Evolutionary conservation across 1,140 invertebrate species (phyloP), one percentile per base, ranked within the genome.

Genomic region (Camponotus pennsylvanicus): DNA sequence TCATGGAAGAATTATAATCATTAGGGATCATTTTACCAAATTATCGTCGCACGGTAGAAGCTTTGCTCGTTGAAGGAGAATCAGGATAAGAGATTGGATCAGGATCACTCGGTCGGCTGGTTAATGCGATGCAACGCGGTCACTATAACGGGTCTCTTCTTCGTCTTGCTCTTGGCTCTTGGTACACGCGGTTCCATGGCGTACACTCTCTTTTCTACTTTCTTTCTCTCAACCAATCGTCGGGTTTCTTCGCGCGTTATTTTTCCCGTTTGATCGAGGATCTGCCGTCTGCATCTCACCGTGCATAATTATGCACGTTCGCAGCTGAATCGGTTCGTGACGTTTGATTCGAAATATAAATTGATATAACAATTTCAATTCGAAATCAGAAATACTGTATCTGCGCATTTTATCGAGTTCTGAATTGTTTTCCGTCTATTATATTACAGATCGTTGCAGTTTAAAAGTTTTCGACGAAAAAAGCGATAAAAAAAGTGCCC

Each of bases 101-200:
- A 94, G 92, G 94, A 94, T 95, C 93, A 95, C 92, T 95, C 93
- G 94, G 94, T 95, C 94, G 94, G 91, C 92, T 93, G 94, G 94
- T 94, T 95, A 95, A 95, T 94, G 92, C 92, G 90, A 95, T 95
- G 94, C 93, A 94, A 93, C 91, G 88, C 91, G 92, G 91, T 88
- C 92, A 91, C 91, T 88, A 90, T 94, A 94, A 94, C 93, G 93
- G 93, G 77, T 63, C 71, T 87, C 88, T 85, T 84, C 61, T 13
- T 61, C 88, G 75, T 87, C 86, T 84, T 67, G 73, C 85, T 90
- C 82, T 42, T 55, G 21, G 37, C 69, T 27, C 27, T 27, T 27
- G 27, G 59, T 66, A 59, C 73, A 76, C 86, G 32, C 45, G 77
- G 34, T 61, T 75, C 73, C 8, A 45, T 11, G 42, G 42, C 8